A percentile compares a stretch with the other conserved stretches of the same genome.
Conservation (phyloP, 2,888 invertebrate species). For the Nysson spinosus region DNA sequence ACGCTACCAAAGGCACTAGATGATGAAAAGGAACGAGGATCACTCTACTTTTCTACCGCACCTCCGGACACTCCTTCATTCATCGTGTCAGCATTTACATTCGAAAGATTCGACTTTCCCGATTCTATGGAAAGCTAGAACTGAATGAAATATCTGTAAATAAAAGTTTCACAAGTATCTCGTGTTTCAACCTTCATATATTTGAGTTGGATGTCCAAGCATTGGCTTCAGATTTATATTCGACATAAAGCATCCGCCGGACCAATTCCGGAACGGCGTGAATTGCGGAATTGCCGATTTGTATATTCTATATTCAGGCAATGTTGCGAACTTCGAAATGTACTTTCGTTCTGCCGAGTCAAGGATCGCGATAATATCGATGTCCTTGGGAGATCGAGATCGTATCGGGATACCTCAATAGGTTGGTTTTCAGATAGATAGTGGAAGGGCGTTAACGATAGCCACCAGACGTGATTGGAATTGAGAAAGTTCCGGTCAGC, state of each 20-base stretch:
- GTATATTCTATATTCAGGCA: too few relatives aligned
- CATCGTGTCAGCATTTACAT: slow-evolving; percentile 26
- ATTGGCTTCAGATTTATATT: too few relatives aligned
- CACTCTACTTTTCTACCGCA: neutral
- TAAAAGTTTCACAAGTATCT: too few relatives aligned
- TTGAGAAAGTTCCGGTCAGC: slow-evolving; percentile 53
- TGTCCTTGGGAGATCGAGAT: too few relatives aligned
- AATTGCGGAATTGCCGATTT: too few relatives aligned
- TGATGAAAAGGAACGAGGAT: slow-evolving; percentile 51
- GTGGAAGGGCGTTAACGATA: slow-evolving; percentile 64
- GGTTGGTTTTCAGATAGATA: slow-evolving; percentile 33
- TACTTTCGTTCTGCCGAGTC: neutral
- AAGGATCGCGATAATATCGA: slow-evolving; percentile 1
- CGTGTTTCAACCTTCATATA: too few relatives aligned
- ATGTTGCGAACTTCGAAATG: too few relatives aligned
- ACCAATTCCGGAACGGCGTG: too few relatives aligned
- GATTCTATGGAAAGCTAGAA: too few relatives aligned
- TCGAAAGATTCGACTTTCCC: slow-evolving; percentile 26
- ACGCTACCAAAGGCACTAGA: slow-evolving; percentile 37
- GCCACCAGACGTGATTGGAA: slow-evolving; percentile 66
- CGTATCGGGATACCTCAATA: slow-evolving; percentile 11
- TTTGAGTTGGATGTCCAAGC: too few relatives aligned
- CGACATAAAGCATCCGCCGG: too few relatives aligned
- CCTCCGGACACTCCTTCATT: neutral
- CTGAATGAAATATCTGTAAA: too few relatives aligned